Evolutionary conservation across 2,797 vertebrate species (phyloP), one percentile per base, ranked within the genome.

Genomic region (Phrynocephalus forsythii): DNA sequence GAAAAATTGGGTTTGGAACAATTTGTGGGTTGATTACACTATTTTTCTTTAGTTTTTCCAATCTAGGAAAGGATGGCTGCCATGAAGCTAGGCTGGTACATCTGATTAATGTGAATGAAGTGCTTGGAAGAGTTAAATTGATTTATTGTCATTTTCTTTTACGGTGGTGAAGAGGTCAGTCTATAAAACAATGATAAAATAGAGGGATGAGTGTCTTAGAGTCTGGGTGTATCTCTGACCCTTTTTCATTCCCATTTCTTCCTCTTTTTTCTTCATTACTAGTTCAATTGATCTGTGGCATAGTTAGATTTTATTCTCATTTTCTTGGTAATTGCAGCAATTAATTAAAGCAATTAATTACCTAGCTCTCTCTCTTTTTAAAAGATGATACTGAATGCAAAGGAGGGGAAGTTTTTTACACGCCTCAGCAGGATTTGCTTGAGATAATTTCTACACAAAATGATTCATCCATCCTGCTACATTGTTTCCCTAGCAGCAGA

Each of bases 291-390:
- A 85, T 92, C 67, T 87, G 11, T 4, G 71, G 75, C 86, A 24
- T 33, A 48, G 20, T 50, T 78, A 85, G 0, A 30, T 22, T 87
- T 85, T 87, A 82, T 10, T 52, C 91, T 28, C 84, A 85, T 77
- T 79, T 91, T 80, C 80, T 33, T 50, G 90, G 79, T 24, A 86
- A 77, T 80, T 90, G 85, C 91, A 90, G 83, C 86, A 87, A 80
- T 85, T 91, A 89, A 83, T 86, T 77, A 77, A 88, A 75, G 5
- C 66, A 90, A 87, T 68, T 92, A 87, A 91, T 91, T 84, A 89
- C 20, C 15, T 30, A 16, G n/a, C 72, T 0, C 38, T 91, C 38
- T 44, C 38, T 44, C 2, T 44, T 92, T 50, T 82, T 0, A 1
- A 71, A 69, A 86, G 33, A 26, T 13, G 77, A n/a, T 80, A 52